Percentiles rank a stretch among this genome's conserved stretches.
Conservation (phyloP, 2,797 vertebrate genomes). For the Basileuterus tristriatus region DNA sequence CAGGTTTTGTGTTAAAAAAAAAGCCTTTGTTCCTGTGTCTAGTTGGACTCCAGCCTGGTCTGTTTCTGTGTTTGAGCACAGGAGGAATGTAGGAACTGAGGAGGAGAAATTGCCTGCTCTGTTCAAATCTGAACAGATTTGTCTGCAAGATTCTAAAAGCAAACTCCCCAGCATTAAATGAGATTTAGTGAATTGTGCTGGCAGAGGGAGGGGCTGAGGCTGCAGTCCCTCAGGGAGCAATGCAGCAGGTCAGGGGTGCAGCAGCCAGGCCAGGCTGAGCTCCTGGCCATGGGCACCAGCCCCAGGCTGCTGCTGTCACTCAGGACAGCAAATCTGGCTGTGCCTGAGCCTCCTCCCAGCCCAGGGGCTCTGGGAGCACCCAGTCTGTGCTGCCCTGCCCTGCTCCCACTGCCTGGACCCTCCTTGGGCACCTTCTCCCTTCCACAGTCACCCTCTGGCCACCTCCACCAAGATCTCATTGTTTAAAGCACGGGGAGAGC, state of each 20-base stretch:
- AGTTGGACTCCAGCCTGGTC: no score
- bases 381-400: no score
- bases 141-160: no score
- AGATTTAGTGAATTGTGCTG: accelerated
- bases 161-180: accelerated
- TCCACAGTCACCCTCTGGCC: accelerated
- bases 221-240: neutral
- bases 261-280: neutral
- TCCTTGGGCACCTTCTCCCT: accelerated
- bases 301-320: neutral
- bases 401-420: neutral
- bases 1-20: neutral
- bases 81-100: accelerated
- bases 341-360: accelerated
- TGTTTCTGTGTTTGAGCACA: neutral
- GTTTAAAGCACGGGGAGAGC: neutral
- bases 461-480: accelerated
- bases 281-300: neutral
- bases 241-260: neutral
- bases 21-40: neutral
- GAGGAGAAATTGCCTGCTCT: neutral
- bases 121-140: neutral
- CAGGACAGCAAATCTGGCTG: accelerated
- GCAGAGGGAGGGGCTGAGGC: neutral
- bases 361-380: accelerated